Evolutionary conservation across 2,888 invertebrate genomes (phyloP), one percentile per base, ranked within the genome.

Genomic region (Endomychus coccineus): DNA sequence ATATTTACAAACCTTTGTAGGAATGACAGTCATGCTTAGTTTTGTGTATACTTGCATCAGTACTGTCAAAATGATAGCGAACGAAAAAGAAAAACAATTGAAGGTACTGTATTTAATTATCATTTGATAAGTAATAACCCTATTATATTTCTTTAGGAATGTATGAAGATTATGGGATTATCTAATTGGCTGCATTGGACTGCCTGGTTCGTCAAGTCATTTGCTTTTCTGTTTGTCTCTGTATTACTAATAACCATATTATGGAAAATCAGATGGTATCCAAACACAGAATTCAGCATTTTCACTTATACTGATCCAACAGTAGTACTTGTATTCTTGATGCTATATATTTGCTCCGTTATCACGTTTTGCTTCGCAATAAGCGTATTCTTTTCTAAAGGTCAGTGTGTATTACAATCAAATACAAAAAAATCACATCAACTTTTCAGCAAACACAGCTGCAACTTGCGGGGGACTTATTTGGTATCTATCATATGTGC

Each of bases 101-200:
- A 85, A 83, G 71, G 83, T 81, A 55, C 46, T 57, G 45, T 11
- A 31, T 4, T 10, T 14, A 4, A 12, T 2, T 21, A 16, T 12
- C 3, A 2, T 12, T 15, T 13, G 4, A 3, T 25, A 25, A 4
- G 10, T 5, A 10, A 10, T n/a, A n/a, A n/a, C n/a, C n/a, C n/a
- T n/a, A n/a, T n/a, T n/a, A n/a, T n/a, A n/a, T n/a, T n/a, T n/a
- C 50, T 53, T 44, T 36, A 60, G 59, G 89, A 90, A 72, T 80
- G 85, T 0, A 87, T 91, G 88, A 88, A 87, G 69, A 85, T 90
- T 58, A 89, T 90, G 89, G 90, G 90, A 1, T 65, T 91, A 2
- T 75, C 78, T 4, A 82, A 80, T 48, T 88, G 84, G 82, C 61
- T 89, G 28, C 88, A 90, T 56, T 90, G 90, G 88, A 63, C 71